Evolutionary conservation across 2,113 vertebrate genomes (phyloP).

Genomic region (Plecotus auritus): DNA sequence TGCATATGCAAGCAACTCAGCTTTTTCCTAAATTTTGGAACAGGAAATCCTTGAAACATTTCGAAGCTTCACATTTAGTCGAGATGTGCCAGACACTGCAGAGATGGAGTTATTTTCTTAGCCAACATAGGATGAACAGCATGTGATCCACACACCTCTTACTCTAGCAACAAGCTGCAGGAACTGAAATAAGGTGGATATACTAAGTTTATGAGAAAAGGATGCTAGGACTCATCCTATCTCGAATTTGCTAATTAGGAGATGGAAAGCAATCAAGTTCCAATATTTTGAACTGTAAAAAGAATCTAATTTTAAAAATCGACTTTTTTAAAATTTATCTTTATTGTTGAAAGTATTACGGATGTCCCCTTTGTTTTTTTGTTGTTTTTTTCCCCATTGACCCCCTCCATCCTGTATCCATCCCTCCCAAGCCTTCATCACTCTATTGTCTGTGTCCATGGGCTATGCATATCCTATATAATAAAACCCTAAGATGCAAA

Average conservation of each 20-base stretch:
- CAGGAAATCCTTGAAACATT: conserved; percentile 15
- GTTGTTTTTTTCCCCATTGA: no score
- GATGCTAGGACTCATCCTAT: neutral
- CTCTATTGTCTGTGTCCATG: no score
- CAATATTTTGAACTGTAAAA: neutral
- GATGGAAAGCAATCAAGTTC: neutral
- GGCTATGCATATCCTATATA: no score
- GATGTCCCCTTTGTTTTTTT: no score
- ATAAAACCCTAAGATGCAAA: no score
- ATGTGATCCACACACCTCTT: neutral
- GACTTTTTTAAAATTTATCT: neutral
- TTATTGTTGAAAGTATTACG: no score
- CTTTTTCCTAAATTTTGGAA: conserved; percentile 23
- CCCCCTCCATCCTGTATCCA: no score
- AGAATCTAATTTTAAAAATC: conserved; percentile 4
- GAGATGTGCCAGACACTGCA: conserved; percentile 33
- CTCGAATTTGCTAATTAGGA: neutral
- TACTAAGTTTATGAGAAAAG: neutral
- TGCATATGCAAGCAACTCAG: neutral
- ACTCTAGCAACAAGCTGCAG: neutral
- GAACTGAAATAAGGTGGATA: neutral
- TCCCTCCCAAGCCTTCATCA: no score
- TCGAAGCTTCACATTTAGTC: conserved; percentile 14
- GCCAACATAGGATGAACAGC: neutral
- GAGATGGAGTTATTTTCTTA: conserved; percentile 15